Conservation (phyloP, 2,113 vertebrate genomes). For the Girardinichthys multiradiatus region DNA sequence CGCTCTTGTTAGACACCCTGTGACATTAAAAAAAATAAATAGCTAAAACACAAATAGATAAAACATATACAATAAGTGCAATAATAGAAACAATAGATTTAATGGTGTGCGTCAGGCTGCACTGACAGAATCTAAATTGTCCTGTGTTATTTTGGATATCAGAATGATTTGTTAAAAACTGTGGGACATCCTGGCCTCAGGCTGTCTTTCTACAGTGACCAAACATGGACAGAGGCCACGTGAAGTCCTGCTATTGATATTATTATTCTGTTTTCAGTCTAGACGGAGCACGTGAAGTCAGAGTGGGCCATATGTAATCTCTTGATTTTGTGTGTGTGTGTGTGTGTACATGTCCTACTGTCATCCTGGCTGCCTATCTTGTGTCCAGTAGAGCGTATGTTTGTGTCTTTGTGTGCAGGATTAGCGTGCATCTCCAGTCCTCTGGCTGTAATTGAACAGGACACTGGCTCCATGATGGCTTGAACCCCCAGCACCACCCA, state of each 20-base stretch:
- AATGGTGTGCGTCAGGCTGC: no score
- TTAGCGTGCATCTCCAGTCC: conserved; percentile 77
- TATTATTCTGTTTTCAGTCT: conserved; percentile 64
- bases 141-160: no score
- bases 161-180: not conserved
- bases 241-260: conserved; percentile 74
- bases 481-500: conserved; percentile 68
- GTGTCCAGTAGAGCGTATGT: conserved; percentile 16
- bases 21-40: no score
- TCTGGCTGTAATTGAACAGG: conserved; percentile 79
- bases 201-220: conserved; percentile 25
- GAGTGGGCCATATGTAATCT: conserved; percentile 39
- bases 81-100: not conserved
- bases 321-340: conserved; percentile 32
- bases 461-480: conserved; percentile 81
- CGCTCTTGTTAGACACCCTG: no score
- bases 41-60: no score
- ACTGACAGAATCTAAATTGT: no score
- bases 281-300: conserved; percentile 43
- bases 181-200: not conserved
- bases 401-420: conserved; percentile 54
- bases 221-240: conserved; percentile 39
- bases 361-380: conserved; percentile 46
- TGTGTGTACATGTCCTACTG: conserved; percentile 27
- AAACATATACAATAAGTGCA: not conserved